Percentiles rank a stretch among this genome's conserved stretches.
These are phyloP conservation scores for Rhinolophus ferrumequinum DNA, from an alignment of 2,113 vertebrate species.

Conservation along the genomic window DNA sequence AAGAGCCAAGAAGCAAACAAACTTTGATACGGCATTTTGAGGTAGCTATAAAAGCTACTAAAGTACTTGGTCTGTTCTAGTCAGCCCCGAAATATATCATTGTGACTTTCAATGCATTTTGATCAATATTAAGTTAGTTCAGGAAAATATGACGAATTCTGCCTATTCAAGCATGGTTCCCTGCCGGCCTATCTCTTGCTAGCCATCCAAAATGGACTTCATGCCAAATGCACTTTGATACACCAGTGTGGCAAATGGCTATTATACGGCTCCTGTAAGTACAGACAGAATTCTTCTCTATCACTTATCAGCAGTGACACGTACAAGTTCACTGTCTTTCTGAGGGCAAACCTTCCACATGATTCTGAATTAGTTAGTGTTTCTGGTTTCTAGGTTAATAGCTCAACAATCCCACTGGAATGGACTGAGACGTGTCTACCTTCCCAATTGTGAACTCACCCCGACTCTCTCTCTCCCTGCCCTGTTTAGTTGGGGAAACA, in stretches of 20 bases:
- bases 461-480: fast-evolving
- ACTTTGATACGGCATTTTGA: not conserved
- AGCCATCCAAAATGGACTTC: not conserved
- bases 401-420: not conserved
- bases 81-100: not conserved
- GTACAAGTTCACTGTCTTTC: not conserved
- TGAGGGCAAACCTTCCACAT: not conserved
- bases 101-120: not conserved
- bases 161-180: not conserved
- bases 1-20: not conserved
- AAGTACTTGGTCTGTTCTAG: not conserved
- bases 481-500: not conserved
- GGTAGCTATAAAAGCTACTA: not conserved
- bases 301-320: not conserved
- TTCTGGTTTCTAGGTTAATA: not conserved
- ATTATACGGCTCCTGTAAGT: not conserved
- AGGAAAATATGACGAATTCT: not conserved
- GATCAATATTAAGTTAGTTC: slow-evolving; percentile 22
- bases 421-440: not conserved
- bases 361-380: not conserved
- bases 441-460: not conserved
- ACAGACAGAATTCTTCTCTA: not conserved
- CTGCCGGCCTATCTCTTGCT: not conserved
- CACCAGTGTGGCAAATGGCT: not conserved
- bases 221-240: not conserved